Conservation (phyloP, 2,888 invertebrate species). For the Keiferia lycopersicella region DNA sequence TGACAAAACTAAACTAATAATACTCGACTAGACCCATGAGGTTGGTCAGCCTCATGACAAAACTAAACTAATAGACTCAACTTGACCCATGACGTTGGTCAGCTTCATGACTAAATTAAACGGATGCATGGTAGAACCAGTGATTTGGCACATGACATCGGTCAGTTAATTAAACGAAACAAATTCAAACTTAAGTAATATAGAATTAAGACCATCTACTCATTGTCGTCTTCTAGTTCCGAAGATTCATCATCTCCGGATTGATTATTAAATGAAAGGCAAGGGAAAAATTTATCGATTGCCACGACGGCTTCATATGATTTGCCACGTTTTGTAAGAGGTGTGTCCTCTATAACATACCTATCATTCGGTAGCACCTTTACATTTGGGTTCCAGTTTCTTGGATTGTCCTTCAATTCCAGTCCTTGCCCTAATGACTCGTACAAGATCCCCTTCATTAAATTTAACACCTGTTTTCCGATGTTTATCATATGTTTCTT, state of each 20-base stretch:
- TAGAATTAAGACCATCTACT: too few relatives aligned
- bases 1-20: too few relatives aligned
- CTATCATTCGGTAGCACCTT: slow-evolving; percentile 12
- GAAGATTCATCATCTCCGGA: background rate
- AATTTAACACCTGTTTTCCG: slow-evolving; percentile 6
- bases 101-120: too few relatives aligned
- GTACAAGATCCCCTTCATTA: slow-evolving; percentile 23
- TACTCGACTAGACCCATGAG: too few relatives aligned
- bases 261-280: slow-evolving; percentile 9
- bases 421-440: slow-evolving; percentile 15
- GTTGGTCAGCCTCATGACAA: too few relatives aligned
- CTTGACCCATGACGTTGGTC: too few relatives aligned
- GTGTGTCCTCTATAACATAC: slow-evolving; percentile 12
- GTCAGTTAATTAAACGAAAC: too few relatives aligned
- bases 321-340: background rate
- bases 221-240: background rate
- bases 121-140: too few relatives aligned
- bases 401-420: slow-evolving; percentile 24
- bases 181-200: too few relatives aligned
- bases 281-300: slow-evolving; percentile 27
- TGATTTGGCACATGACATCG: too few relatives aligned
- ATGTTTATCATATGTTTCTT: slow-evolving; percentile 22
- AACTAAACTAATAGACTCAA: too few relatives aligned
- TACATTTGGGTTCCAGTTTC: slow-evolving; percentile 28
- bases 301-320: slow-evolving; percentile 15